Base-by-base conservation (phyloP, 2,888 invertebrate genomes). In the Stegophylla sp. region DNA sequence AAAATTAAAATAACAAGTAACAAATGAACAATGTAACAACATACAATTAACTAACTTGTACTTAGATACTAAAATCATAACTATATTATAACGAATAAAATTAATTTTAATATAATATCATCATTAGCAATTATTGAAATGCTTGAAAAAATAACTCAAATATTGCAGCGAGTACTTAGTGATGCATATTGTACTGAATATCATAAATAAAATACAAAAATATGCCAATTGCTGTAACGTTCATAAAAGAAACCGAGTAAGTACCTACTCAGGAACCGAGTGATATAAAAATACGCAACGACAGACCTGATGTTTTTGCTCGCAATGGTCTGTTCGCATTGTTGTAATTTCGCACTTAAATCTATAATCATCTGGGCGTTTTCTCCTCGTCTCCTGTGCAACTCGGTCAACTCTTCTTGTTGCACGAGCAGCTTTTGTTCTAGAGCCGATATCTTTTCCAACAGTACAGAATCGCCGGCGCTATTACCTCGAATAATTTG, bases 361-460 rank as follows among this genome's bases (percentile, higher is more conserved):
- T 94, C 96, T 83, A 97, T 94, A 83, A 97, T 94, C 88, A 95
- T 93, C 86, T 97, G 97, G 3, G 96, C 90, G 88, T 96, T 95
- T 88, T 97, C 97, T 64, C 97, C 95, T 86, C 94, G 92, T 81
- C 94, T 90, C 84, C 94, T 90, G 86, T 96, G 97, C 81, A 97
- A 87, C 81, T 94, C 95, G 0, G 97, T 96, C 51, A 98, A 88
- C 86, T 98, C 97, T 87, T 97, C 97, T 86, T 97, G 96, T 85
- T 96, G 93, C 17, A 90, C 89, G 83, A 94, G 88, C 71, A 97
- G 88, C 87, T 95, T 95, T 85, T 96, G 94, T 87, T 97, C 96
- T 79, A 96, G 87, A 13, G 90, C 90, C 83, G 93, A 91, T 84
- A 93, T 90, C 83, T 88, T 90, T 84, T 91, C 91, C 2, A 51